Conservation (phyloP, 2,888 invertebrate species). For the Pseudoips prasinana region DNA sequence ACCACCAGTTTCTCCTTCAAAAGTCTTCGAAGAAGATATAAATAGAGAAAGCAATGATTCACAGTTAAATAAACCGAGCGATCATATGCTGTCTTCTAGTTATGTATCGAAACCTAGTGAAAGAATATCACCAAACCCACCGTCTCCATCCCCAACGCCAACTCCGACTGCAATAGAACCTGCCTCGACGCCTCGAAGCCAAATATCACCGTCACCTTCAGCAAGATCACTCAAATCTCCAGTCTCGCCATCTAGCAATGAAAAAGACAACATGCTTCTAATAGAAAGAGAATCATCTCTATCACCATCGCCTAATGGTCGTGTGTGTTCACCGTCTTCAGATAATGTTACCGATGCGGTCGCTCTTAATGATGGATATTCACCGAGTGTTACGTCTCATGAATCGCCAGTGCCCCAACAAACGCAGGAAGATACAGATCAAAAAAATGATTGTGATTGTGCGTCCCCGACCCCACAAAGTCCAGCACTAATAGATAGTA, state of each 20-base stretch:
- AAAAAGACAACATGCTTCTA: slow-evolving; percentile 35
- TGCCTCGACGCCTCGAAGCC: slow-evolving; percentile 42
- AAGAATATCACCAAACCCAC: slow-evolving; percentile 44
- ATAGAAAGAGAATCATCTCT: slow-evolving; percentile 38
- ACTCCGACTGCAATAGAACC: slow-evolving; percentile 39
- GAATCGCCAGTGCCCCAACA: slow-evolving; percentile 46
- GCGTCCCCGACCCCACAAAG: slow-evolving; percentile 40
- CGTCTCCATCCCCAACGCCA: slow-evolving; percentile 35
- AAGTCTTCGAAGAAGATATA: slow-evolving; percentile 38
- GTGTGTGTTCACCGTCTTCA: slow-evolving; percentile 19
- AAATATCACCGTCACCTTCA: slow-evolving; percentile 63
- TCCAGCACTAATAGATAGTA: slow-evolving; percentile 47
- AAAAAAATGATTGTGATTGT: slow-evolving; percentile 35
- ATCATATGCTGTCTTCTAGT: slow-evolving; percentile 39
- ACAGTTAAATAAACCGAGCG: slow-evolving; percentile 36
- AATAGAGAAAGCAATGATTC: slow-evolving; percentile 36
- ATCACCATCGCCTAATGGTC: slow-evolving; percentile 45
- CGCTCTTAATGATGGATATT: slow-evolving; percentile 22
- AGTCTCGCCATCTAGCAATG: slow-evolving; percentile 40
- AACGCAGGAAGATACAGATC: slow-evolving; percentile 41
- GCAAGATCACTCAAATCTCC: slow-evolving; percentile 53
- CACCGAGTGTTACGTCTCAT: slow-evolving; percentile 32
- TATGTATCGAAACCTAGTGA: slow-evolving; percentile 44
- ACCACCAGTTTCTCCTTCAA: slow-evolving; percentile 49
- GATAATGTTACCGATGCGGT: slow-evolving; percentile 38